Evolutionary conservation across 2,888 invertebrate genomes (phyloP), one percentile per base, ranked within the genome.

Genomic region (Lordiphosa andalusiaca): DNA sequence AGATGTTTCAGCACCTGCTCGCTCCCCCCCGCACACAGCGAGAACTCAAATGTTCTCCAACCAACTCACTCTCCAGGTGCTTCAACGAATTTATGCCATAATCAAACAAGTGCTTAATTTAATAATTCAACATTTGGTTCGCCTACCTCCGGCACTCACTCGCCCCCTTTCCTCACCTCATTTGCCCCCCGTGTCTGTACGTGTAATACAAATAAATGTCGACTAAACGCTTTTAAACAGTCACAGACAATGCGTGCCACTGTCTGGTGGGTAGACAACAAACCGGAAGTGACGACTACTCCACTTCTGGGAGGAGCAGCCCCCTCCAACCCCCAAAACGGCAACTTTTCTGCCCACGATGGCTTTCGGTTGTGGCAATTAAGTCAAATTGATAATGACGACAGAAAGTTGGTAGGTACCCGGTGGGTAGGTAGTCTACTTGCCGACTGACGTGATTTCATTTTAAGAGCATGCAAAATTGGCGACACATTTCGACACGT

Each of bases 381-480:
- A 81, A 84, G 63, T 64, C 71, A 85, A 80, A 80, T 85, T 84
- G 85, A 85, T 84, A 84, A 80, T 81, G 85, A 80, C 84, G 71
- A 71, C 80, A 59, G 38, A 71, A 54, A 78, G 82, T 66, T 74
- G 78, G 71, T 61, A 61, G 67, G 78, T 54, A 64, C 42, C 64
- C 68, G 44, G 35, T 30, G 53, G 41, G 41, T 33, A n/a, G 19
- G 12, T 36, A 10, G 12, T 16, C n/a, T 16, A 33, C 30, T 37
- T 36, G 5, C 38, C 38, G 30, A 46, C 58, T 82, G 85, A 85
- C 66, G 85, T 81, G 85, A 80, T 85, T 80, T 80, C 86, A 76
- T 83, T 64, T 85, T 64, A 68, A 62, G 76, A 60, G 64, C 70
- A 76, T 76, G 64, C 73, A 75, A 80, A 76, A 80, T 58, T 62